phyloP scores from a whole-genome alignment of 2,797 vertebrate genomes.

The Leptodactylus fallax region DNA sequence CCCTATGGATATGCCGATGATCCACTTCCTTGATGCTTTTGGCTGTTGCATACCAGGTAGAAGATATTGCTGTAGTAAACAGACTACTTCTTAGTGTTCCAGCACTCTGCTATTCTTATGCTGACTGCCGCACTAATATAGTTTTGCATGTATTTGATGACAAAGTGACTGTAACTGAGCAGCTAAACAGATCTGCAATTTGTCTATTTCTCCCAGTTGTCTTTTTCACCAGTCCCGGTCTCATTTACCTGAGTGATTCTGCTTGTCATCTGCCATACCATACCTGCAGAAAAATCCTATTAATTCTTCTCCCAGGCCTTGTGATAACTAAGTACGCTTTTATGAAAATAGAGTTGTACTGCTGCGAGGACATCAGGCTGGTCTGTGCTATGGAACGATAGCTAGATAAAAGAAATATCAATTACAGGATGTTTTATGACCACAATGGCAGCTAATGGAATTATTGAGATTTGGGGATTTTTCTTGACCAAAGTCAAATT shows the following conservation, averaged over 20 bases:
- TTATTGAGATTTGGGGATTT: not conserved
- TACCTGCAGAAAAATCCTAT: constrained; percentile 5
- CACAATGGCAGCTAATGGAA: not conserved
- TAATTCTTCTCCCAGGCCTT: not conserved
- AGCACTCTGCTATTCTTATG: not conserved
- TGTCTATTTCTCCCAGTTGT: not conserved
- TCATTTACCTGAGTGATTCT: not conserved
- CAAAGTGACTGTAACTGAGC: not conserved
- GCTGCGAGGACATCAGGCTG: not conserved
- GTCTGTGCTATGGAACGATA: not conserved
- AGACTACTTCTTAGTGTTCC: not conserved
- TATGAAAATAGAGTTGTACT: not conserved
- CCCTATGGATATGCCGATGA: not conserved
- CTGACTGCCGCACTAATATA: not conserved
- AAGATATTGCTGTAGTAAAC: not conserved
- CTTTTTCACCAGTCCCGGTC: not conserved
- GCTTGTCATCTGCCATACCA: not conserved
- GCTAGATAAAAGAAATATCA: not conserved
- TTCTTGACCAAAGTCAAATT: not conserved
- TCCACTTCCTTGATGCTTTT: not conserved
- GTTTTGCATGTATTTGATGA: not conserved
- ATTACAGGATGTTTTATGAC: not conserved
- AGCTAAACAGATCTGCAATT: not conserved
- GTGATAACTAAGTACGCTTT: not conserved
- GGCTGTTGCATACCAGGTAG: not conserved